Evolutionary conservation across 2,888 invertebrate genomes (phyloP), one percentile per base, ranked within the genome.

Genomic region (Leptopterna dolabrata): DNA sequence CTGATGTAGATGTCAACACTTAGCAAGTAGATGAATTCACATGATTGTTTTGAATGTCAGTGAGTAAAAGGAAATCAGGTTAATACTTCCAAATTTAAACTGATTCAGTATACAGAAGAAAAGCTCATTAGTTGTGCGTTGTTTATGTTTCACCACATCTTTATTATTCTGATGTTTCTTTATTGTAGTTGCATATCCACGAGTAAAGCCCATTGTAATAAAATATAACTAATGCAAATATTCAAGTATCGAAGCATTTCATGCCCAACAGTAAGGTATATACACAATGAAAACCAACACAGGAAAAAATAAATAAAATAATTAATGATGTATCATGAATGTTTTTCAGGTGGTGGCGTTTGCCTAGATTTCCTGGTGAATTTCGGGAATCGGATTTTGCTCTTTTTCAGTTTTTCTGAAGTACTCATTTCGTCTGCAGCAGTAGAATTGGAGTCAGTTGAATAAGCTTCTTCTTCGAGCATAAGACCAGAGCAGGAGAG

Each of bases 361-460:
- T 89, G 88, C 55, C 88, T 86, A 41, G 89, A 89, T 82, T 89
- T 89, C 51, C 89, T 82, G 73, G 89, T 87, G 82, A 89, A 89
- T 87, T 89, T 89, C 13, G 89, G 89, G 63, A 89, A 89, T 36
- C 89, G 83, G 14, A 89, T 47, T 82, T 89, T 89, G 83, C 89
- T 89, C 71, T 89, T 89, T 85, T 88, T 89, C 1, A 87, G 24
- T 78, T 78, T 88, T 76, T 88, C 87, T n/a, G 89, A 87, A 47
- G 83, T 83, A 41, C 88, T 47, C 24, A 86, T 30, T 30, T 89
- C 89, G 27, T 89, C 89, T 83, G 89, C 89, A 27, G 84, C 89
- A 47, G 89, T 89, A 24, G 95, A 95, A 89, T 92, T 92, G 0
- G 95, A 95, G 91, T 95, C 95, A 0, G 95, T 95, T 0, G 95